phyloP scores from a whole-genome alignment of 2,797 vertebrate genomes.

The Bradypus variegatus region DNA sequence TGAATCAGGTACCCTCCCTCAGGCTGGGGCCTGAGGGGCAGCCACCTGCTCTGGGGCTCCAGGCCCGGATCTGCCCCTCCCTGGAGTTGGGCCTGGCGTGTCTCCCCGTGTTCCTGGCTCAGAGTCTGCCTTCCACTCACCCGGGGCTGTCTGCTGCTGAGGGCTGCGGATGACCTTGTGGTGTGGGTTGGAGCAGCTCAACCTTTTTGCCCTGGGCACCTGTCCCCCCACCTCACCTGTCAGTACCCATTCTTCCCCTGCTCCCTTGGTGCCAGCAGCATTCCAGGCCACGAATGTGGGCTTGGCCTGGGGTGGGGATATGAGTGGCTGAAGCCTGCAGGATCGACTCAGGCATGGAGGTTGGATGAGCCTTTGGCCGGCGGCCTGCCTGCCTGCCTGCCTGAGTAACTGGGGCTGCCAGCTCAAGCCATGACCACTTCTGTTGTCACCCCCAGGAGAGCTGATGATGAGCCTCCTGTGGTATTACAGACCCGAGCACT shows the following conservation, averaged over 20 bases:
- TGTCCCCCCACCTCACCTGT: constrained; percentile 1
- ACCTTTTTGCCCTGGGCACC: background rate
- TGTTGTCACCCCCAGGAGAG: constrained; percentile 80
- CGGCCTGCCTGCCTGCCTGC: background rate
- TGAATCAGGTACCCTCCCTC: constrained; percentile 84
- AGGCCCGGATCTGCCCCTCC: background rate
- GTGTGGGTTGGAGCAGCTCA: background rate
- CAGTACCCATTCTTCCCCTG: background rate
- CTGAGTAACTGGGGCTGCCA: background rate
- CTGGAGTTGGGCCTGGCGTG: background rate
- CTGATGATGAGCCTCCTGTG: constrained; percentile 99
- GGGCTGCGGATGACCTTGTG: background rate
- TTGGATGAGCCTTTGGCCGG: background rate
- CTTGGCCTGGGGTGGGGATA: background rate
- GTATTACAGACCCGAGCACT: constrained; percentile 99
- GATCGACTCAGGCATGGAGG: background rate
- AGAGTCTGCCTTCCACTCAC: background rate
- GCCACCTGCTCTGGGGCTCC: background rate
- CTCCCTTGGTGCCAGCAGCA: background rate
- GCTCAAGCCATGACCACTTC: constrained; percentile 9
- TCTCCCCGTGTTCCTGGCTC: background rate
- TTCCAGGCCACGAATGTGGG: background rate
- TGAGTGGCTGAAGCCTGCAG: background rate
- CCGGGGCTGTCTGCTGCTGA: background rate
- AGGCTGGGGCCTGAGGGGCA: background rate